Base-by-base conservation (phyloP, 2,797 vertebrate genomes). In the Erithacus rubecula region DNA sequence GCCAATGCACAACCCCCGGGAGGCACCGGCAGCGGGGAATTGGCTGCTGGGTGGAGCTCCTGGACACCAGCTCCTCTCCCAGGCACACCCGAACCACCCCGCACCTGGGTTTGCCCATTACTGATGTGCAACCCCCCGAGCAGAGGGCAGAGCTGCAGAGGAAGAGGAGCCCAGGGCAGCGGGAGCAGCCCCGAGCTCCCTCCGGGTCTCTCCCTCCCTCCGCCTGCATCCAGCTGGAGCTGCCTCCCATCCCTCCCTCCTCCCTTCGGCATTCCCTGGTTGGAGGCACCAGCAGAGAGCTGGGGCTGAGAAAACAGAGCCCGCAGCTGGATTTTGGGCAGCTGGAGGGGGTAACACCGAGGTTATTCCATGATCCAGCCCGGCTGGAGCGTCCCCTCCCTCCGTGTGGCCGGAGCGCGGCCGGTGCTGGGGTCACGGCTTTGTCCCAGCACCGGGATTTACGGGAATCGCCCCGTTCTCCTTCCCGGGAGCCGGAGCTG, bases 101-200 rank as follows among this genome's bases (percentile, higher is more conserved):
- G 43, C 37, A 27, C 8, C 67, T 6, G 1, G 3, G 17, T 30
- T 21, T 11, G n/a, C 26, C 12, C 0, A 0, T 5, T 13, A 0
- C 4, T 12, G 56, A 0, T 21, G 63, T 11, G 7, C 2, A 19
- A 36, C 8, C 47, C 51, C 59, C 59, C 7, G 14, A 53, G 67
- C 49, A 27, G 23, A 20, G 19, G 16, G 30, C 29, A 44, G 63
- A 53, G 53, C 81, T 15, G 83, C 53, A 5, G 15, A 19, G 30
- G 11, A 3, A 12, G 8, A 7, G 12, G 44, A 47, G 46, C 9
- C 0, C 1, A 43, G 68, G 30, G 58, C 21, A 55, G 15, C 87
- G 3, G 71, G 26, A 3, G 1, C 8, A 0, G 41, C 37, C 9
- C 43, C 8, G 37, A 19, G 34, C 32, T 22, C 52, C 0, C 2